Percentiles rank a stretch among this genome's conserved stretches.
Evolutionary conservation across 2,888 invertebrate species (phyloP).

Genomic region (Rapana venosa): DNA sequence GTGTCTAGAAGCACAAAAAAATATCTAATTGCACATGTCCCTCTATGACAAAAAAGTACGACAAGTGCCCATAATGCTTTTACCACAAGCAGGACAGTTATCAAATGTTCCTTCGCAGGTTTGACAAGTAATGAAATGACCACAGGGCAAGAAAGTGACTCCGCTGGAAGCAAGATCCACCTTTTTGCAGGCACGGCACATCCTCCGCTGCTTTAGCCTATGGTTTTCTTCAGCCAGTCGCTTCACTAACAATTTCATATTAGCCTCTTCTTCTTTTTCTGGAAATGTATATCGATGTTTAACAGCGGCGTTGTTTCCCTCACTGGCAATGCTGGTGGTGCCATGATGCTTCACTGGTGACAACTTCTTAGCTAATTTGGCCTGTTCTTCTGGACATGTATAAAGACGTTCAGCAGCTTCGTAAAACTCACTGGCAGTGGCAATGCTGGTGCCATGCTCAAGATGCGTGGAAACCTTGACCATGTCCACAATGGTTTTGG

Average conservation of each 20-base stretch:
- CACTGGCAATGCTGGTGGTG: too few species aligned
- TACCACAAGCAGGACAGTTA: slow-evolving; percentile 40
- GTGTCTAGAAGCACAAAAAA: too few species aligned
- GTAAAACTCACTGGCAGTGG: not conserved
- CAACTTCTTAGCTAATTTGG: not conserved
- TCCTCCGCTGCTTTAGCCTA: slow-evolving; percentile 16
- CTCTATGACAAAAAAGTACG: slow-evolving; percentile 39
- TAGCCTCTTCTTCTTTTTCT: not conserved
- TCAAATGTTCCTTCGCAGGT: slow-evolving; percentile 32
- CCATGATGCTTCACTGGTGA: not conserved
- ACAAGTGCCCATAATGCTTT: slow-evolving; percentile 44
- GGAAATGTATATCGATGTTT: not conserved
- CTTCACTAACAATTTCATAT: slow-evolving; percentile 2
- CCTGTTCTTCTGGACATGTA: not conserved
- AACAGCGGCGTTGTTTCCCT: not conserved
- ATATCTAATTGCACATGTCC: too few species aligned
- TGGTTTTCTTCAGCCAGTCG: slow-evolving; percentile 16
- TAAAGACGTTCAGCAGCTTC: not conserved
- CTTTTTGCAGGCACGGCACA: slow-evolving; percentile 37
- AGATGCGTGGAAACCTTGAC: not conserved
- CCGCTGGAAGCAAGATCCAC: slow-evolving; percentile 37
- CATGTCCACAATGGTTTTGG: not conserved
- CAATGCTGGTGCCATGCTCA: not conserved
- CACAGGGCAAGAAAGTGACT: slow-evolving; percentile 45
- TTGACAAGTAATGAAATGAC: slow-evolving; percentile 44